Evolutionary conservation across 1,140 invertebrate genomes (phyloP).

Genomic region (Drosophila burlai): DNA sequence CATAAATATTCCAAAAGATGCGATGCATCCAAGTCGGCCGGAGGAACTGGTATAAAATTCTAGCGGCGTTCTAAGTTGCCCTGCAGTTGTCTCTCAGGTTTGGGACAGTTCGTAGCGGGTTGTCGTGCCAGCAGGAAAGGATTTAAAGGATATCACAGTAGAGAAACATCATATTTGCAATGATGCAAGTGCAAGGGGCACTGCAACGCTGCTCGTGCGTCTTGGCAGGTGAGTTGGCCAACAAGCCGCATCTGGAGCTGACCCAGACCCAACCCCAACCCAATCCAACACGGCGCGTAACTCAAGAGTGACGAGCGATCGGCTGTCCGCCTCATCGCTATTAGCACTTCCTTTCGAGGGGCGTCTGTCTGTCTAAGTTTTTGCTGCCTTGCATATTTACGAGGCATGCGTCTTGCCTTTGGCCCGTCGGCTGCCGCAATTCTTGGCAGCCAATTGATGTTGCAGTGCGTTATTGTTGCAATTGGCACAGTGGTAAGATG

Average conservation of each 20-base stretch:
- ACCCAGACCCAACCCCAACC: slow-evolving; percentile 39
- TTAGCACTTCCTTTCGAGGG: slow-evolving; percentile 78
- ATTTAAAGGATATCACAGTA: slow-evolving; percentile 13
- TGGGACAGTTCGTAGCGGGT: slow-evolving; percentile 24
- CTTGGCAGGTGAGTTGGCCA: slow-evolving; percentile 70
- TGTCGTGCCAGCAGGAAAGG: slow-evolving; percentile 19
- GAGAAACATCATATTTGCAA: slow-evolving; percentile 1
- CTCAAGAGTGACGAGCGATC: slow-evolving; percentile 66
- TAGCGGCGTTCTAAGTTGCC: slow-evolving; percentile 18
- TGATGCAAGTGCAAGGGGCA: slow-evolving; percentile 43
- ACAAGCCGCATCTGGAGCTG: slow-evolving; percentile 21
- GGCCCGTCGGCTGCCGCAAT: slow-evolving; percentile 48
- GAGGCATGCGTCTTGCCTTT: slow-evolving; percentile 74
- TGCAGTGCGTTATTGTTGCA: slow-evolving; percentile 59
- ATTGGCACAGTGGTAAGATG: slow-evolving; percentile 52
- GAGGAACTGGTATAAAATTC: slow-evolving; percentile 62
- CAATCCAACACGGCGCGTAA: slow-evolving; percentile 53
- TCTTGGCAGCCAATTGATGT: slow-evolving; percentile 71
- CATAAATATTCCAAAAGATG: slow-evolving; percentile 80
- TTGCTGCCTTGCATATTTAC: slow-evolving; percentile 82
- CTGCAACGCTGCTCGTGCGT: slow-evolving; percentile 24
- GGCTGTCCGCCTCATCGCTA: slow-evolving; percentile 69
- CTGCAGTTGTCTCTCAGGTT: slow-evolving; percentile 56
- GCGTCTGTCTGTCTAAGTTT: slow-evolving; percentile 81
- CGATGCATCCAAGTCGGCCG: slow-evolving; percentile 43